Base-by-base conservation (phyloP, 2,113 vertebrate species). In the Saiga tatarica region DNA sequence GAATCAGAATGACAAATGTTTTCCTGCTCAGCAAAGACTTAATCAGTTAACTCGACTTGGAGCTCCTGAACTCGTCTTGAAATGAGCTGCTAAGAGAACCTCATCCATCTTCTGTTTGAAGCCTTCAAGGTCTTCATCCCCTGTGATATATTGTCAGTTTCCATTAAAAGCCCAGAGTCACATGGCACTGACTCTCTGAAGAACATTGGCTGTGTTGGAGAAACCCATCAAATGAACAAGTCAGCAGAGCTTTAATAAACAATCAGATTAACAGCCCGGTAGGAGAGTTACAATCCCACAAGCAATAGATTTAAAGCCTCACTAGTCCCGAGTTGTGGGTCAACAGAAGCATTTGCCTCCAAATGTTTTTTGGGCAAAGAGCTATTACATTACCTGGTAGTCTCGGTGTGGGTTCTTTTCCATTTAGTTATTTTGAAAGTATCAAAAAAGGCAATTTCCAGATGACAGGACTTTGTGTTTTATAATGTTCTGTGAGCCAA, bases 231-330 rank as follows among this genome's bases (percentile, higher is more conserved):
- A 89, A 64, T 26, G 57, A 79, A 82, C 30, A 92, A 76, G 36
- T 84, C 52, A 50, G 23, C 78, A 81, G 45, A 90, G 19, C 36
- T 93, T 95, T 82, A 87, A 74, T 92, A 96, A 96, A 93, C 90
- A 76, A 93, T 39, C 57, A 55, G 14, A 92, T 96, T 91, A 87
- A 89, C 25, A n/a, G 7, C 53, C 42, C n/a, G 21, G 28, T 78
- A 82, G 85, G 71, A 97, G 64, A 90, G 42, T 86, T 92, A 89
- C 0, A n/a, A 78, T 76, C 55, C 67, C 74, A 21, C 89, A 97
- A 90, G 76, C 52, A 95, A 92, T 42, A 92, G 84, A 90, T 87
- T 91, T 97, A 86, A 98, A 93, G 71, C 33, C 59, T 45, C 59
- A 28, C 19, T 19, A 19, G 10, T 84, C 45, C 64, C 28, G 47